Base-by-base conservation (phyloP, 2,888 invertebrate genomes). In the Dione juno region DNA sequence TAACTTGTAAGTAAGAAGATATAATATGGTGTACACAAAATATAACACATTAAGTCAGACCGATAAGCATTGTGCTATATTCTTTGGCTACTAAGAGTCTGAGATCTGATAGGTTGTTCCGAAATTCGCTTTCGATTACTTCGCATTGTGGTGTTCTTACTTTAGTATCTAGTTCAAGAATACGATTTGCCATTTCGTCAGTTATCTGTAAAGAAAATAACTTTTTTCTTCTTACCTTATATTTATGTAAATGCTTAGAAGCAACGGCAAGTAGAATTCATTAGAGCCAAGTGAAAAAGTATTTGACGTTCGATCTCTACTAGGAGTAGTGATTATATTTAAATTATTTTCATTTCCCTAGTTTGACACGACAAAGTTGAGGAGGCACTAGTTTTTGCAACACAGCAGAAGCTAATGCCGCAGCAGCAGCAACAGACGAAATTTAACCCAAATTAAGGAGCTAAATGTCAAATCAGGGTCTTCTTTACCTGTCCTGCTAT, bases 41-140 rank as follows among this genome's bases (percentile, higher is more conserved):
- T 14, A 40, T 9, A 50, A 50, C 16, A 3, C 16, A 40, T 41
- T 40, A 40, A 43, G 57, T 16, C 79, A 69, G 71, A 92, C 95
- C 95, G 71, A 94, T 84, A 48, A 95, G 80, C 82, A 95, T 88
- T 11, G 92, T 92, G 71, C 92, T 90, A 79, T 95, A 95, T 84
- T 95, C 95, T 77, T 94, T 93, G 52, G 94, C 94, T 6, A 95
- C 91, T 78, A 95, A 83, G 64, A 94, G 84, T 58, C 95, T 87
- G 59, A 96, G 87, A 82, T 94, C 94, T 1, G 92, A 86, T 77
- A 96, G 83, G 83, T 95, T 94, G 61, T 94, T 92, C 13, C 93
- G 86, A 72, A 88, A 89, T 73, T 87, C 84, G 70, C 85, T 84
- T 84, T 95, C 94, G 14, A 94, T 75, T 37, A 82, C 75, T 16